A percentile compares a stretch with the other conserved stretches of the same genome.
Evolutionary conservation across 2,888 invertebrate species (phyloP).

Genomic region (Cantharis rufa): DNA sequence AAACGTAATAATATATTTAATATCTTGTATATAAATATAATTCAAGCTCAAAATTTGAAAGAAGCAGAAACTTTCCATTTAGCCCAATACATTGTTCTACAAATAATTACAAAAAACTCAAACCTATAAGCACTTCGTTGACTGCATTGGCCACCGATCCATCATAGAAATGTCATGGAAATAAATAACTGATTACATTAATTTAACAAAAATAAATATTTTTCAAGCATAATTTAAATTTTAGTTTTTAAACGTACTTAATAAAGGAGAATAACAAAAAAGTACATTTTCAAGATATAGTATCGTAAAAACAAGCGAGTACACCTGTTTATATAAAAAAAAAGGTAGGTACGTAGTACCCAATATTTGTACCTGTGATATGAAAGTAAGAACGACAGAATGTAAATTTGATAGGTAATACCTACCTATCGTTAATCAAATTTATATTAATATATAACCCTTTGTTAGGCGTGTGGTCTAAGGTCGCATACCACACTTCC

Average conservation of each 20-base stretch:
- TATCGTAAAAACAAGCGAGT: neutral
- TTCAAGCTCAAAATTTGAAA: neutral
- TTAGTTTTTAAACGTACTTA: neutral
- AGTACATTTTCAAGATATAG: neutral
- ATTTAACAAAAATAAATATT: neutral
- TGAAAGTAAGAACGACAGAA: no score
- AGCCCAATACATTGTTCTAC: neutral
- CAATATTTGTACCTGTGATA: no score
- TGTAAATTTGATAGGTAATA: no score
- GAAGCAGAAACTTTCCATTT: neutral
- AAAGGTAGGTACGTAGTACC: neutral
- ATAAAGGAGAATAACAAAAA: neutral
- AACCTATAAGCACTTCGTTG: constrained; percentile 58
- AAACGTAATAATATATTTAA: no score
- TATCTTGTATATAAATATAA: neutral
- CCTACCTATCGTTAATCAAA: no score
- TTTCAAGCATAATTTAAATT: constrained; percentile 28
- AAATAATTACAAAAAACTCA: constrained; percentile 40
- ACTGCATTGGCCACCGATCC: constrained; percentile 46
- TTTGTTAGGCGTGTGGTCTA: no score
- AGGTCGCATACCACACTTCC: no score
- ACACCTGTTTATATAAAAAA: neutral
- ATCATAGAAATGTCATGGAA: constrained; percentile 52
- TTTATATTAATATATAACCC: no score
- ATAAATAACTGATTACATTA: constrained; percentile 17